Base-by-base conservation (phyloP, 2,888 invertebrate species). In the Archaeoteleia sp. region DNA sequence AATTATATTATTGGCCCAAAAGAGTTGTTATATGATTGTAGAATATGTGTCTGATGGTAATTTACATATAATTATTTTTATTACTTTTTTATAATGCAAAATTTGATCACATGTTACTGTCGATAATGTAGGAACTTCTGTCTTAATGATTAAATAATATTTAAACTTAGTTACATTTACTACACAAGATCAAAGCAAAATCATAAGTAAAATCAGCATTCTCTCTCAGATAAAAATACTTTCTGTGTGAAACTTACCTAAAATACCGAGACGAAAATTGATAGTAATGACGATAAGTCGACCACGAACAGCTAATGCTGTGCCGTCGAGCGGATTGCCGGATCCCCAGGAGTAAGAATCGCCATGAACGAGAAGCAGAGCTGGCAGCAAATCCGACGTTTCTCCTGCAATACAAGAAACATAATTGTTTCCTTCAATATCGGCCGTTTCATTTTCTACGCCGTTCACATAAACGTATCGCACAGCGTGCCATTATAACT, bases 261-360 rank as follows among this genome's bases (percentile, higher is more conserved):
- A 89, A 80, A 95, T 91, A 75, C 95, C 95, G 81, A 95, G 90
- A 79, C 95, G 92, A 89, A 95, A 95, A 88, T 95, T 95, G 87
- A 95, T 93, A 81, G 95, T 95, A 79, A 95, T 94, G 72, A 95
- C 95, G 77, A 95, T 93, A 79, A 95, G 91, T 83, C 92, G 92
- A 71, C 95, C 98, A 82, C 94, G 93, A 69, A 96, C 95, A 45
- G 98, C 96, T 66, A 99, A 88, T 30, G 97, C 93, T 60, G 96
- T 96, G 71, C 97, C 98, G 87, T 98, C 98, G 87, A 98, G 97
- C 10, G 96, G 94, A 87, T 97, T 98, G 63, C 98, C 98, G 34
- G 97, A 94, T 85, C 96, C 96, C 94, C 97, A 97, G 84, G 97
- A 96, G 87, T 95, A 97, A 15, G 96, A 96, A 86, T 97, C 97